Conservation (phyloP, 2,797 vertebrate genomes). For the Gymnothorax reevesii region DNA sequence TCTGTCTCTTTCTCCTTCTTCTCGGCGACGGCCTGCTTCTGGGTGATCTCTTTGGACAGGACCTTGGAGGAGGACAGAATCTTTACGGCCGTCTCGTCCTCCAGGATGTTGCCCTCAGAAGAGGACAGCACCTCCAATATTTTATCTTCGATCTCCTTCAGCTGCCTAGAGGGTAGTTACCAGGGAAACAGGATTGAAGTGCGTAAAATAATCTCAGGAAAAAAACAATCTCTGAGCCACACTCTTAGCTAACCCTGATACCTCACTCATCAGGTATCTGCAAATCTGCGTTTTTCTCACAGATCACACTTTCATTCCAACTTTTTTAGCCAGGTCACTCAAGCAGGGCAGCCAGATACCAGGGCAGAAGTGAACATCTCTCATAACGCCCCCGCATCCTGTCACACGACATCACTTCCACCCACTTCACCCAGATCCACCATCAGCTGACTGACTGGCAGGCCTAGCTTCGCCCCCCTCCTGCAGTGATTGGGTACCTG, state of each 20-base stretch:
- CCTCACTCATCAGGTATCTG: background rate
- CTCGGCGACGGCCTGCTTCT: conserved; percentile 92
- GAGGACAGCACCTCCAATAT: conserved; percentile 93
- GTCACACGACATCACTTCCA: background rate
- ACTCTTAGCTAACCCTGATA: background rate
- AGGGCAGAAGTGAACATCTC: background rate
- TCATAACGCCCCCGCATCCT: background rate
- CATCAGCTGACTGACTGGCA: background rate
- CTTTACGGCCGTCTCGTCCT: conserved; percentile 91
- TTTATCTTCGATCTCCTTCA: conserved; percentile 93
- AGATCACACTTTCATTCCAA: background rate
- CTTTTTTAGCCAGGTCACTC: background rate
- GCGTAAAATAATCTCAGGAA: background rate
- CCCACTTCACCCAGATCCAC: background rate
- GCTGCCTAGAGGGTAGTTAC: conserved; percentile 82
- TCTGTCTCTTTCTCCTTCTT: conserved; percentile 92
- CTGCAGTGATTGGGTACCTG: conserved; percentile 66
- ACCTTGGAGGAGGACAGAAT: conserved; percentile 93
- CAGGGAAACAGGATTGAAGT: background rate
- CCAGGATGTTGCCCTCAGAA: conserved; percentile 93
- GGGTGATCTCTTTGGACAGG: conserved; percentile 90
- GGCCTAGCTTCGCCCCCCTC: background rate
- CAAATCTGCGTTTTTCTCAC: background rate
- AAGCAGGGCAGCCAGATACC: background rate
- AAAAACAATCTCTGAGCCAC: background rate